Percentiles rank a stretch among this genome's conserved stretches.
Evolutionary conservation across 2,797 vertebrate species (phyloP).

Genomic region (Hyperoplus lanceolatus): DNA sequence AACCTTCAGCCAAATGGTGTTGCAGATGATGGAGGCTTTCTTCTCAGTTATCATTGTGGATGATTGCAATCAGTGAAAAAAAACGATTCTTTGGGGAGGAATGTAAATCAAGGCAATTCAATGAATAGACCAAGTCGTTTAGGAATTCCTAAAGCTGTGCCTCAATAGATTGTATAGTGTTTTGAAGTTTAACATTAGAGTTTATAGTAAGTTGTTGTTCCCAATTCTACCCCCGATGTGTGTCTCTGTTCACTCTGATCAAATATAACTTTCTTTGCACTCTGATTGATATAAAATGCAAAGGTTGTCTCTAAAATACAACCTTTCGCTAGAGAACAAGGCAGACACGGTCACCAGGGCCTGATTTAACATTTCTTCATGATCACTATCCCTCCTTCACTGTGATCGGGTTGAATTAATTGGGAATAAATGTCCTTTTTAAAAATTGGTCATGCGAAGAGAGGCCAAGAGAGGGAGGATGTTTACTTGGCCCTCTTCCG

Average conservation of each 20-base stretch:
- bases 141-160: not conserved
- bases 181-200: not conserved
- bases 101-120: slow-evolving; percentile 17
- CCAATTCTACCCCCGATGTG: slow-evolving; percentile 2
- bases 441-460: slow-evolving; percentile 70
- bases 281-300: slow-evolving; percentile 28
- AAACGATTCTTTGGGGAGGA: not conserved
- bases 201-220: slow-evolving; percentile 5
- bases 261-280: slow-evolving; percentile 9
- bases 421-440: slow-evolving; percentile 71
- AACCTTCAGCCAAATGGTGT: slow-evolving; percentile 15
- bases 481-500: slow-evolving; percentile 75
- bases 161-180: not conserved
- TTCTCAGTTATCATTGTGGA: slow-evolving; percentile 16
- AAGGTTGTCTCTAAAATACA: slow-evolving; percentile 26
- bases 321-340: slow-evolving; percentile 32
- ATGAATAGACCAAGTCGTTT: not conserved
- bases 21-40: not conserved
- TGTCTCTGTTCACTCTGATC: slow-evolving; percentile 24
- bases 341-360: slow-evolving; percentile 33
- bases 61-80: slow-evolving; percentile 17
- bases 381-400: slow-evolving; percentile 56
- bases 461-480: slow-evolving; percentile 62
- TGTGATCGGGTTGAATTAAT: slow-evolving; percentile 67
- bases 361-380: slow-evolving; percentile 53